Conservation (phyloP, 2,888 invertebrate species). For the Saturnia japonica region DNA sequence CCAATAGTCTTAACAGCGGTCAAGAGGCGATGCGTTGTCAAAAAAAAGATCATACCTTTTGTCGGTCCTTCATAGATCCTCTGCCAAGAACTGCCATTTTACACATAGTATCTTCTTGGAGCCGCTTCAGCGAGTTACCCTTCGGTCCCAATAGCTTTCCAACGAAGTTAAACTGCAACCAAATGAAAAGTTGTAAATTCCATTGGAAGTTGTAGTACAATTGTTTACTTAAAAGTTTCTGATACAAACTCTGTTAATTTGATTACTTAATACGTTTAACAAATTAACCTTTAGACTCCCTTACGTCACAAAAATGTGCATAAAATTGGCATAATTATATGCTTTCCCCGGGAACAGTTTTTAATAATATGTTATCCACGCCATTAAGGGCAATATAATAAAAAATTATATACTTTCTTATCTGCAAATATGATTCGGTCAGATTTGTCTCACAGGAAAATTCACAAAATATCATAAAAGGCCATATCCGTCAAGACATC, state of each 20-base stretch:
- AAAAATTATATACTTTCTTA: neutral
- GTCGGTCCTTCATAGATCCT: constrained; percentile 96
- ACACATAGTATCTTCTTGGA: constrained; percentile 97
- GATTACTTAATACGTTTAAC: too few species aligned
- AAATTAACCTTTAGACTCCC: too few species aligned
- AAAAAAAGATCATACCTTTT: constrained; percentile 83
- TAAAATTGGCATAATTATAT: too few species aligned
- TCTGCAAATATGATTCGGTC: neutral
- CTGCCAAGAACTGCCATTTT: constrained; percentile 97
- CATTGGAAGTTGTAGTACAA: too few species aligned
- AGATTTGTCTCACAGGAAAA: too few species aligned
- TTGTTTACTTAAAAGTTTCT: too few species aligned
- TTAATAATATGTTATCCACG: neutral
- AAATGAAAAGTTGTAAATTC: constrained; percentile 21
- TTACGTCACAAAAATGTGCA: too few species aligned
- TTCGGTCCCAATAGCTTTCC: constrained; percentile 96
- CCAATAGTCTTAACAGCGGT: neutral
- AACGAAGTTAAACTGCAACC: constrained; percentile 95
- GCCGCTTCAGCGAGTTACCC: constrained; percentile 94
- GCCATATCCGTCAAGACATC: too few species aligned
- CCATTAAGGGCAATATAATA: neutral
- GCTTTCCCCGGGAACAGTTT: too few species aligned
- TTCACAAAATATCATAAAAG: too few species aligned
- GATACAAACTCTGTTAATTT: too few species aligned
- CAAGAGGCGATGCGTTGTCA: neutral